phyloP scores from a whole-genome alignment of 2,797 vertebrate genomes.

The Oreonectes daqikongensis region DNA sequence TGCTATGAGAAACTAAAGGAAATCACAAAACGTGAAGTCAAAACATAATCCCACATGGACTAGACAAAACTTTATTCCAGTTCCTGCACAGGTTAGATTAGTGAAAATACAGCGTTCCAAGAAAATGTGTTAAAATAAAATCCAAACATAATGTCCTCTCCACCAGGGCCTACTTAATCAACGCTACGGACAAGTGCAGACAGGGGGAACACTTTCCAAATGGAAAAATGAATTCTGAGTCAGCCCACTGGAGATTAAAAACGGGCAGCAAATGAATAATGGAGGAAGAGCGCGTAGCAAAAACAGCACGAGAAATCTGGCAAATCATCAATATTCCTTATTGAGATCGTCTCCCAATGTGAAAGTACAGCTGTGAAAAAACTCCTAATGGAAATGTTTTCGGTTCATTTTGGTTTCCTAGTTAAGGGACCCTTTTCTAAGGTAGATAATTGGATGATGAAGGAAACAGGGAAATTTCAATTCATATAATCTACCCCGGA shows the following conservation, averaged over 20 bases:
- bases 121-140: slow-evolving; percentile 77
- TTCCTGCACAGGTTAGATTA: slow-evolving; percentile 72
- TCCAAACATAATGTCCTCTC: slow-evolving; percentile 75
- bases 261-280: slow-evolving; percentile 81
- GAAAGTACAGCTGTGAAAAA: slow-evolving; percentile 66
- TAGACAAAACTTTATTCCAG: slow-evolving; percentile 68
- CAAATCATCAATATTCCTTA: slow-evolving; percentile 80
- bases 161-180: slow-evolving; percentile 71
- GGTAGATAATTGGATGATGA: slow-evolving; percentile 7
- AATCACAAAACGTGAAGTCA: slow-evolving; percentile 26
- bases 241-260: slow-evolving; percentile 85
- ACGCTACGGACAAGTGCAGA: slow-evolving; percentile 77
- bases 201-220: slow-evolving; percentile 75
- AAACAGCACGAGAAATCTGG: slow-evolving; percentile 74
- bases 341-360: slow-evolving; percentile 73
- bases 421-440: neutral
- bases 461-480: neutral
- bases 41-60: slow-evolving; percentile 16
- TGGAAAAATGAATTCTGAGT: slow-evolving; percentile 80
- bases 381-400: slow-evolving; percentile 55
- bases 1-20: slow-evolving; percentile 25
- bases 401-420: slow-evolving; percentile 30
- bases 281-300: slow-evolving; percentile 77
- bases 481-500: slow-evolving; percentile 6
- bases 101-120: slow-evolving; percentile 69